Conservation (phyloP, 2,113 vertebrate genomes). For the Prunella himalayana region DNA sequence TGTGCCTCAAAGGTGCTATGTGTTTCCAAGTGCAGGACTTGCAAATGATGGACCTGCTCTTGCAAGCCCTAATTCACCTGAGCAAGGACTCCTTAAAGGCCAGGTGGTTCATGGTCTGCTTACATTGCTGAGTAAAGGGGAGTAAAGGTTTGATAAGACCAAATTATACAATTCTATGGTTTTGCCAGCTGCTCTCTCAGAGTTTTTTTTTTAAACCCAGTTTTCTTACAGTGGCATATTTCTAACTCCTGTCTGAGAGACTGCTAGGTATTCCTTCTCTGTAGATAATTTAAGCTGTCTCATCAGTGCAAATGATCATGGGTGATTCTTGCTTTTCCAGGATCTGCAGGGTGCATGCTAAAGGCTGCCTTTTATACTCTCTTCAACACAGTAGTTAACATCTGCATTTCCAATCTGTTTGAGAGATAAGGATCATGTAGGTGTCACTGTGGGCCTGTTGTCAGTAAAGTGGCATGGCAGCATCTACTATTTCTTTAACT, state of each 20-base stretch:
- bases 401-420: not conserved
- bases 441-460: not conserved
- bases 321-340: not conserved
- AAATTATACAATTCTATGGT: not conserved
- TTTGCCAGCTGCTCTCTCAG: not conserved
- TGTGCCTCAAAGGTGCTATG: not conserved
- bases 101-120: not conserved
- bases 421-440: not conserved
- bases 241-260: not conserved
- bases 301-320: not conserved
- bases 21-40: not conserved
- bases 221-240: not conserved
- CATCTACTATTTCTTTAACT: not conserved
- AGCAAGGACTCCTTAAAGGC: not conserved
- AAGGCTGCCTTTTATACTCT: not conserved
- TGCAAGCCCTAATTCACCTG: not conserved
- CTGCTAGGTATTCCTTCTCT: not conserved
- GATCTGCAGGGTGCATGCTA: not conserved
- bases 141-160: not conserved
- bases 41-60: not conserved
- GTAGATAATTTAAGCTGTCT: not conserved
- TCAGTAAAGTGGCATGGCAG: not conserved
- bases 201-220: not conserved
- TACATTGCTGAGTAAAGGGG: not conserved
- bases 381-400: not conserved